Evolutionary conservation across 2,797 vertebrate genomes (phyloP), one percentile per base, ranked within the genome.

Genomic region (Hyperoplus immaculatus): DNA sequence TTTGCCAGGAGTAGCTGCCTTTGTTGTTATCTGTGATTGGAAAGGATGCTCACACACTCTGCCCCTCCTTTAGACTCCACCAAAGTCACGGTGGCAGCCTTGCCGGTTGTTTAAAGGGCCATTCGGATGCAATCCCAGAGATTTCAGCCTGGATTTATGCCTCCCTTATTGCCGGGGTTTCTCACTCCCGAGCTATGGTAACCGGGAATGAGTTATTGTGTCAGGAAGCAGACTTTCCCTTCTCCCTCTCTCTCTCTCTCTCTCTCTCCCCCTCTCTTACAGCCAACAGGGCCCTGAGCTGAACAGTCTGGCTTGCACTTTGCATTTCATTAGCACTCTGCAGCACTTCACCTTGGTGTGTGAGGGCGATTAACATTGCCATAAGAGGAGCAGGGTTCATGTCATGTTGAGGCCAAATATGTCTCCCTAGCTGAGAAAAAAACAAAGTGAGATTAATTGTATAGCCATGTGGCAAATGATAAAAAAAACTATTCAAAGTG

Each of bases 31-130:
- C 78, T 75, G 68, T 82, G 87, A 91, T 93, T 90, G 84, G 78
- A 91, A 80, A 61, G 69, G 80, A 77, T 73, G 75, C 80, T 90
- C 78, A 57, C 13, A 43, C 82, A 42, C 29, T 29, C 29, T 29
- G 74, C 36, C 56, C 75, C 60, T 4, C 46, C 51, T 64, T 73
- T 88, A 81, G 81, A 92, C 86, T 64, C 86, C 84, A 57, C 49
- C n/a, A 53, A 86, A 83, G 82, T 88, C 83, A 70, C 46, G 16
- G 87, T 81, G 89, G 90, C 89, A 89, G 89, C 87, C 78, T 13
- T 51, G 86, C 72, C n/a, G 74, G 89, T 92, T 93, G 87, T 94
- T 94, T 94, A 94, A 94, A 94, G 88, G 90, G 84, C 91, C 90
- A 92, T 94, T 94, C 87, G 71, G 83, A 93, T 93, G 87, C 89